Base-by-base conservation (phyloP, 1,140 invertebrate species). In the Argopecten irradians region DNA sequence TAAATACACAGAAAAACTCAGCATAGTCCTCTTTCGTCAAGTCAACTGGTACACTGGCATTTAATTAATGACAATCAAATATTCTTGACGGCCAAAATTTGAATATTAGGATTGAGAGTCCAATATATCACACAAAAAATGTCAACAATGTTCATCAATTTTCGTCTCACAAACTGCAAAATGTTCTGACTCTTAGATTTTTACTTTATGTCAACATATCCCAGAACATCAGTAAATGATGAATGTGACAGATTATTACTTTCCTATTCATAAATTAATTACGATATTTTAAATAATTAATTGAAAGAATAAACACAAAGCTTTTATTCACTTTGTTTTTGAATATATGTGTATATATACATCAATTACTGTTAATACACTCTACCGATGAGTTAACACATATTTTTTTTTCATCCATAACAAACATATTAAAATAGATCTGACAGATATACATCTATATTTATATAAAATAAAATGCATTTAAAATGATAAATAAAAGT, bases 1-100 rank as follows among this genome's bases (percentile, higher is more conserved):
- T 71, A 71, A 5, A 28, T 71, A 46, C 43, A 71, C 55, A 71
- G 55, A 71, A 71, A 71, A 71, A 28, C 22, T 22, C 55, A 28
- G 28, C n/a, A 71, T 71, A 71, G 8, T 71, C 28, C 55, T 71
- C n/a, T 71, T n/a, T n/a, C n/a, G n/a, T 71, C 55, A 28, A 71
- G 55, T 71, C 55, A 71, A 28, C 55, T 71, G 55, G 55, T 71
- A 71, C 55, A 71, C 55, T 71, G 55, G 28, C 55, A 71, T 71
- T 71, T 71, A 71, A 71, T 71, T 71, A 71, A 71, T 71, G 55
- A 71, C 55, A 71, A 71, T 71, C 55, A 71, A 71, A 71, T 28
- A 71, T 71, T 71, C 55, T 71, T 7, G 22, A 71, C 55, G 55
- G n/a, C 22, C 55, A 71, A 8, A 71, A 71, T 71, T 71, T 71